Base-by-base conservation (phyloP, 2,888 invertebrate genomes). In the Drosophila peninsularis region DNA sequence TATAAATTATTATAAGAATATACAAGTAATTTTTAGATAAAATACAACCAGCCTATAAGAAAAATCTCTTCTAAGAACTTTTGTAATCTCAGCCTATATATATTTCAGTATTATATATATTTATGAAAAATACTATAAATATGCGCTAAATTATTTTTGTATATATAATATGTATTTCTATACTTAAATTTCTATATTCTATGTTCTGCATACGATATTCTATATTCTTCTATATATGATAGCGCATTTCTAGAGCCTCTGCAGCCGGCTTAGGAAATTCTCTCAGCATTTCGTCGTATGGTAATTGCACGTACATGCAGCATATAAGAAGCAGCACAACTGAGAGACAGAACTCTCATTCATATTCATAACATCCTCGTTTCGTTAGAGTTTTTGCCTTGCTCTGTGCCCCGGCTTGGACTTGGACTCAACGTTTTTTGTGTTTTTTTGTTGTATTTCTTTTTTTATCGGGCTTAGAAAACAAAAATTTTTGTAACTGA, bases 361-460 rank as follows among this genome's bases (percentile, higher is more conserved):
- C 83, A 88, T 84, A 84, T 84, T 84, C 83, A 84, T 84, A 84
- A 88, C 83, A 71, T 77, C 69, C 66, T 78, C 82, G 80, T 87
- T 87, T 81, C 66, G 63, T 52, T 83, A 64, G 68, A 67, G 67
- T 63, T 67, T 65, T 80, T 77, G 71, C 58, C 19, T 14, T 45
- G 45, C 54, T 47, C 41, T 67, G 14, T 57, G 41, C 54, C 41
- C n/a, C 44, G 21, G 66, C 56, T 50, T 63, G 56, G 62, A 50
- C 42, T 62, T 44, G 61, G 58, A 37, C 34, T 14, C 14, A 5
- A 24, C 24, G 24, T 21, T 19, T 36, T 17, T 19, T 19, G 30
- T 11, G 24, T 21, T 7, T 36, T 21, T 37, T 7, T 36, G n/a
- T 37, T 2, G 36, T 11, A n/a, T 17, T 7, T 53, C n/a, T 10